These are phyloP conservation scores for Drosophila truncata DNA, from an alignment of 1,140 invertebrate species.

Conservation along the genomic window DNA sequence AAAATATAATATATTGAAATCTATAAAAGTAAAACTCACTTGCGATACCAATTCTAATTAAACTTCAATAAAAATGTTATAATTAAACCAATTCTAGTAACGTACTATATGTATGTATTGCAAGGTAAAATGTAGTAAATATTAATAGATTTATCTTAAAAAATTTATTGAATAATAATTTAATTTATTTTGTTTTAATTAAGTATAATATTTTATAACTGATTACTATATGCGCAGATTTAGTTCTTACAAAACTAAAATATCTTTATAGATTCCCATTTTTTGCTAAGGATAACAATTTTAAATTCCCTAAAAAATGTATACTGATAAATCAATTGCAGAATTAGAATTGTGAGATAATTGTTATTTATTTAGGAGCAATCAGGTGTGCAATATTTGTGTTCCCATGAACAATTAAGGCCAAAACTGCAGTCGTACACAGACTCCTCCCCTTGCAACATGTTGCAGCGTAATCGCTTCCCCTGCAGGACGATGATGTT, in stretches of 20 bases:
- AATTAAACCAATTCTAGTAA: too few relatives aligned
- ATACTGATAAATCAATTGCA: background rate
- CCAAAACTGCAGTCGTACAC: constrained; percentile 8
- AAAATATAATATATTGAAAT: too few relatives aligned
- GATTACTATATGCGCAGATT: too few relatives aligned
- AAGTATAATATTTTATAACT: too few relatives aligned
- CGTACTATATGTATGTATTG: too few relatives aligned
- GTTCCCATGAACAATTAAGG: constrained; percentile 2
- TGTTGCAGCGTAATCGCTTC: constrained; percentile 77
- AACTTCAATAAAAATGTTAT: too few relatives aligned
- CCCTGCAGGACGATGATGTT: constrained; percentile 43
- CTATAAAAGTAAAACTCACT: too few relatives aligned
- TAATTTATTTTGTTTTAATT: too few relatives aligned
- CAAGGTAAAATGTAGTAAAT: too few relatives aligned
- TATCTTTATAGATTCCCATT: background rate
- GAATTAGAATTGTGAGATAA: background rate
- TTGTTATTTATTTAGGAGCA: constrained; percentile 1
- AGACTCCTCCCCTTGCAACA: constrained; percentile 78
- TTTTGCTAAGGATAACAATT: background rate
- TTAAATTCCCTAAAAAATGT: background rate
- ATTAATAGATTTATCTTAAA: too few relatives aligned
- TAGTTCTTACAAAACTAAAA: background rate
- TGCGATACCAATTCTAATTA: too few relatives aligned
- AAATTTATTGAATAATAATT: too few relatives aligned
- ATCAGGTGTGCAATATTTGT: background rate